Conservation (phyloP, 2,113 vertebrate genomes). For the Ctenodactylus gundi region DNA sequence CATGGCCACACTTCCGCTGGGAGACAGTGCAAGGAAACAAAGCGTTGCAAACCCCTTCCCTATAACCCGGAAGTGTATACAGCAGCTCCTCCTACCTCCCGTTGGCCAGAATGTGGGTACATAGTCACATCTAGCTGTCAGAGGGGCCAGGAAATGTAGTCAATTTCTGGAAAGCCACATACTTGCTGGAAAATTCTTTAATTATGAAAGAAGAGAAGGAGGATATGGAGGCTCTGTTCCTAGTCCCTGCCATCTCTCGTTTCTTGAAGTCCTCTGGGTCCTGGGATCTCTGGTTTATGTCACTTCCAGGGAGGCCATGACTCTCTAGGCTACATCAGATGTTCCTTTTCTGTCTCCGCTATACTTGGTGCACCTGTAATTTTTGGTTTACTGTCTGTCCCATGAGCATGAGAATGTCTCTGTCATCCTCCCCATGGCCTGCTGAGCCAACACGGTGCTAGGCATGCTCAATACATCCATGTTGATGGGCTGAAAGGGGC, state of each 20-base stretch:
- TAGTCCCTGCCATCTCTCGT: background rate
- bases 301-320: background rate
- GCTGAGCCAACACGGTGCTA: background rate
- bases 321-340: background rate
- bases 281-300: background rate
- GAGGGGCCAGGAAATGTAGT: background rate
- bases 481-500: background rate
- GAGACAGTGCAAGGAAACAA: background rate
- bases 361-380: background rate
- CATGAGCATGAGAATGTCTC: background rate
- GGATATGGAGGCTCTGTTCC: background rate
- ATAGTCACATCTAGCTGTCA: background rate
- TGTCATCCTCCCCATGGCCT: background rate
- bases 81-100: background rate
- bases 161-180: background rate
- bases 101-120: background rate
- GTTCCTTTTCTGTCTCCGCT: background rate
- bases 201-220: background rate
- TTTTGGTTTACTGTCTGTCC: background rate
- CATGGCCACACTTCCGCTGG: too few species aligned
- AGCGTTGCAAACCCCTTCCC: background rate
- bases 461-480: fast-evolving
- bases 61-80: background rate
- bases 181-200: background rate
- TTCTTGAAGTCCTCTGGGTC: background rate